Conservation (phyloP, 2,888 invertebrate species). For the Catocala nupta region DNA sequence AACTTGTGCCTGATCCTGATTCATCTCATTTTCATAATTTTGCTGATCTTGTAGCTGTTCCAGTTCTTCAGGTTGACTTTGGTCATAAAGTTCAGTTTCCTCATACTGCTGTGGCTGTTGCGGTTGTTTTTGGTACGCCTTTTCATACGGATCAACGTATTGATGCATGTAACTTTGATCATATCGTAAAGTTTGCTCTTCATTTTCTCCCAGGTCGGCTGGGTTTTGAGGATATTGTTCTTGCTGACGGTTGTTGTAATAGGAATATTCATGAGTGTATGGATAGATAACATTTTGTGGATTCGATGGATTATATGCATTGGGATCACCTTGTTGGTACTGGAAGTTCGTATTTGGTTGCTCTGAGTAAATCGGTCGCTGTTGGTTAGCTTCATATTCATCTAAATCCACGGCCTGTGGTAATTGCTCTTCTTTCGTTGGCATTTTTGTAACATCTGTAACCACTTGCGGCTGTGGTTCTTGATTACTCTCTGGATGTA, state of each 20-base stretch:
- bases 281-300: slow-evolving; percentile 50
- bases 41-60: slow-evolving; percentile 47
- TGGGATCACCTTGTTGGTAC: slow-evolving; percentile 47
- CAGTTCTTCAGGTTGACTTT: slow-evolving; percentile 20
- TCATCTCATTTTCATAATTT: slow-evolving; percentile 48
- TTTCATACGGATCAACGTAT: slow-evolving; percentile 54
- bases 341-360: slow-evolving; percentile 51
- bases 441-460: neutral
- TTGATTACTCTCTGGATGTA: slow-evolving; percentile 8
- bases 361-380: slow-evolving; percentile 66
- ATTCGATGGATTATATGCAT: slow-evolving; percentile 50
- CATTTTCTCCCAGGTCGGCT: slow-evolving; percentile 65
- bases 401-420: slow-evolving; percentile 7
- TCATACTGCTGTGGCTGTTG: slow-evolving; percentile 29
- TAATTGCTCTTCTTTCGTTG: slow-evolving; percentile 10
- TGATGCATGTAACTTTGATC: slow-evolving; percentile 75
- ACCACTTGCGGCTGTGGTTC: slow-evolving; percentile 20
- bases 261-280: slow-evolving; percentile 61
- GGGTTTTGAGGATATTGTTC: slow-evolving; percentile 50
- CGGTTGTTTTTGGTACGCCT: slow-evolving; percentile 42
- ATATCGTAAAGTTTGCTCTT: slow-evolving; percentile 66
- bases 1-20: slow-evolving; percentile 33
- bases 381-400: neutral
- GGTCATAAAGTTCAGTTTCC: slow-evolving; percentile 9
- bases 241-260: slow-evolving; percentile 55